A percentile compares a stretch with the other conserved stretches of the same genome.
These are phyloP conservation scores for Nerophis ophidion DNA, from an alignment of 2,113 vertebrate genomes.

Conservation along the genomic window DNA sequence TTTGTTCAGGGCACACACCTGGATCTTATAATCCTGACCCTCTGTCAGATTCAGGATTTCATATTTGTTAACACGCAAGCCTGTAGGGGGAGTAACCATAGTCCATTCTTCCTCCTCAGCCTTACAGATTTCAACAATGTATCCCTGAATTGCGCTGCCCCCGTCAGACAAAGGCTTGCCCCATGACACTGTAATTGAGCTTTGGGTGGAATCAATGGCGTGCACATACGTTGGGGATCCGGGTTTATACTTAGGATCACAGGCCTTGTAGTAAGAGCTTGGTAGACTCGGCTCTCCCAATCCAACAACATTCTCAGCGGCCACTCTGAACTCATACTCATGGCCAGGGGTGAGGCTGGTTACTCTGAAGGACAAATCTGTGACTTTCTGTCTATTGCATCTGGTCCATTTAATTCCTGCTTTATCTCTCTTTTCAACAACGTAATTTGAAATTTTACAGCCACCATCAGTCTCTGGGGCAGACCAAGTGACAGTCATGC, in stretches of 20 bases:
- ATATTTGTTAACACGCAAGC: conserved; percentile 83
- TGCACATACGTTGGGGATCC: conserved; percentile 83
- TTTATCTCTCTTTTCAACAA: conserved; percentile 93
- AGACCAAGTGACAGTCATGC: conserved; percentile 95
- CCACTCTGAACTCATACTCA: conserved; percentile 94
- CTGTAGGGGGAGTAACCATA: conserved; percentile 87
- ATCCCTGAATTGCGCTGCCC: conserved; percentile 88
- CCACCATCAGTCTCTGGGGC: conserved; percentile 88
- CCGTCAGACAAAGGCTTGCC: conserved; percentile 93
- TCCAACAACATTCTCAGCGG: conserved; percentile 93
- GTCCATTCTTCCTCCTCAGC: conserved; percentile 94
- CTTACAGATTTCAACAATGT: conserved; percentile 91
- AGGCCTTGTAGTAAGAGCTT: conserved; percentile 86
- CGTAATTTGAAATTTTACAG: conserved; percentile 86
- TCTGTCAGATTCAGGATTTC: conserved; percentile 89
- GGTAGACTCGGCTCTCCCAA: conserved; percentile 84
- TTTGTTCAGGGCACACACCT: conserved; percentile 92
- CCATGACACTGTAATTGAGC: conserved; percentile 84
- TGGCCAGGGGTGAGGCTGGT: conserved; percentile 87
- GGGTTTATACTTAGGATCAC: conserved; percentile 93
- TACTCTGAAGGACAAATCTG: conserved; percentile 89
- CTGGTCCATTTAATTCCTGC: conserved; percentile 92
- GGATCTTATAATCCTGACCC: conserved; percentile 91
- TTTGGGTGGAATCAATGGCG: conserved; percentile 84
- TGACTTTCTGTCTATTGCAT: conserved; percentile 92